These are phyloP conservation scores for Muschampia plurimacula DNA, from an alignment of 2,888 invertebrate genomes.

Conservation along the genomic window DNA sequence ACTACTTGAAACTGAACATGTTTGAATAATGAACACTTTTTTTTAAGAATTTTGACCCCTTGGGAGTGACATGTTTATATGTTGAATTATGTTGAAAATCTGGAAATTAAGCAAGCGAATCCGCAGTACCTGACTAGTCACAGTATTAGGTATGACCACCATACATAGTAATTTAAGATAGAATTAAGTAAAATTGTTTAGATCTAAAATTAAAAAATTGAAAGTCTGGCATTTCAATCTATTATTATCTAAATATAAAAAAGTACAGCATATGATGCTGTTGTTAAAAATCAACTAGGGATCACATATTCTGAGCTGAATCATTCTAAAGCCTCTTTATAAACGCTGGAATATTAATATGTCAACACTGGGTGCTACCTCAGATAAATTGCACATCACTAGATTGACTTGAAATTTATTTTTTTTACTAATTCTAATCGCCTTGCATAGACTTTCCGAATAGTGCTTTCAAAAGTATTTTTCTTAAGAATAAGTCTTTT, in stretches of 20 bases:
- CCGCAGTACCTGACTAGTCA: not conserved
- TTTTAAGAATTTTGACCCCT: no score
- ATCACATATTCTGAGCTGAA: slow-evolving; percentile 3
- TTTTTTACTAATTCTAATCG: slow-evolving; percentile 23
- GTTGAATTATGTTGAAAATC: no score
- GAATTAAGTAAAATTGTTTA: slow-evolving; percentile 45
- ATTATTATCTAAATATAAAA: slow-evolving; percentile 26
- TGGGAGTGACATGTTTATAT: no score
- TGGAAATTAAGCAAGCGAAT: no score
- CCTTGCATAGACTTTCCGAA: slow-evolving; percentile 28
- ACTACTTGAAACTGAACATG: not conserved
- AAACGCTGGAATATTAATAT: not conserved
- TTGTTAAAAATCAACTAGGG: slow-evolving; percentile 20
- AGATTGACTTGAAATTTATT: slow-evolving; percentile 10
- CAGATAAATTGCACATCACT: slow-evolving; percentile 4
- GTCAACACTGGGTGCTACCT: slow-evolving; percentile 10
- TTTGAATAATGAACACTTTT: no score
- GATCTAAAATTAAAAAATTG: slow-evolving; percentile 49
- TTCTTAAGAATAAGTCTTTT: slow-evolving; percentile 54
- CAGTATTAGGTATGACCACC: slow-evolving; percentile 18
- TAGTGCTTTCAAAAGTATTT: slow-evolving; percentile 39
- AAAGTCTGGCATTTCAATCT: slow-evolving; percentile 59
- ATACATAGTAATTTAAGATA: slow-evolving; percentile 17
- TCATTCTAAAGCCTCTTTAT: not conserved
- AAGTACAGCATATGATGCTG: slow-evolving; percentile 42